phyloP scores from a whole-genome alignment of 2,113 vertebrate species.

The Diadophis punctatus region DNA sequence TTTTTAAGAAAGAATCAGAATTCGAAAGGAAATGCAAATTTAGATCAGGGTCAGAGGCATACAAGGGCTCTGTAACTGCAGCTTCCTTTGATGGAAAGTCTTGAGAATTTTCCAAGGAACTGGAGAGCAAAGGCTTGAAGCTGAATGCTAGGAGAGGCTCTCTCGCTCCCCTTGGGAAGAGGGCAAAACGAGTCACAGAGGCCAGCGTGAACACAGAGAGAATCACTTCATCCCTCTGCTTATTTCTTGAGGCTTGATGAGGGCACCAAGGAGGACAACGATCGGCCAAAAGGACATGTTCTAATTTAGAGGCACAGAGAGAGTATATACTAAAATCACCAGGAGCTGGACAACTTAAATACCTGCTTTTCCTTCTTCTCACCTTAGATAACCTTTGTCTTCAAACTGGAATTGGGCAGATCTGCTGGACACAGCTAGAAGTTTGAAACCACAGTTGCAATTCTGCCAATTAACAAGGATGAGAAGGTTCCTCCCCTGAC shows the following conservation, averaged over 20 bases:
- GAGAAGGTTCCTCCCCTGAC: neutral
- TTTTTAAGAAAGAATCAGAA: conserved; percentile 39
- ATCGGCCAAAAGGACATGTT: neutral
- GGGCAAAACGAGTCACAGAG: neutral
- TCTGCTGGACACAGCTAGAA: neutral
- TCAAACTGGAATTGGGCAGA: neutral
- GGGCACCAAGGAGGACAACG: neutral
- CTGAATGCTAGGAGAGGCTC: neutral
- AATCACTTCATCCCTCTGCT: neutral
- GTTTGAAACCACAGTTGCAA: neutral
- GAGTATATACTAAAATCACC: neutral
- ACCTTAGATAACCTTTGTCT: neutral
- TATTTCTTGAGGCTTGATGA: neutral
- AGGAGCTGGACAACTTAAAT: neutral
- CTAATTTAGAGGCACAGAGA: neutral
- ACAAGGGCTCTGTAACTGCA: conserved; percentile 50
- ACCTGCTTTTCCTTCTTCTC: neutral
- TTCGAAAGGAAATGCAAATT: conserved; percentile 60
- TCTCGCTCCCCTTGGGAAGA: neutral
- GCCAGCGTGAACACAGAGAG: neutral
- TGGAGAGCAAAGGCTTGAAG: neutral
- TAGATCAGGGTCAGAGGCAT: conserved; percentile 61
- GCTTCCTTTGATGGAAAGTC: conserved; percentile 57
- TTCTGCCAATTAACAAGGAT: neutral
- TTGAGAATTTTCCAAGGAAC: conserved; percentile 3